phyloP scores from a whole-genome alignment of 1,140 invertebrate genomes.

The Linepithema humile region DNA sequence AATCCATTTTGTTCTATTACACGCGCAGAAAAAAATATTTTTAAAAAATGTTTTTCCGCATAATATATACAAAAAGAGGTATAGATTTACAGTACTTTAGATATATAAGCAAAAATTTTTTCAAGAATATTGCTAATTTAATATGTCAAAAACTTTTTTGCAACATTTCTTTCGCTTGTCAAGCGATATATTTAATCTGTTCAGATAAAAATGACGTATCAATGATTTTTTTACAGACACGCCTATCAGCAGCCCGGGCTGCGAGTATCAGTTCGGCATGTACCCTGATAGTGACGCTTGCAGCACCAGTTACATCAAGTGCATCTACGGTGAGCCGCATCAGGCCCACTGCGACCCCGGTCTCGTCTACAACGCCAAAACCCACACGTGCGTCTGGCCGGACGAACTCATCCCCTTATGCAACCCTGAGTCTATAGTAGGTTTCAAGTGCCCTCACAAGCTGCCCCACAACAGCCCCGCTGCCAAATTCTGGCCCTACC shows the following conservation, averaged over 20 bases:
- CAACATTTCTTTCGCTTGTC: too few relatives aligned
- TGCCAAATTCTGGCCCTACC: conserved; percentile 95
- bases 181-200: too few relatives aligned
- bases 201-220: too few relatives aligned
- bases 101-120: too few relatives aligned
- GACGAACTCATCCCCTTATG: conserved; percentile 94
- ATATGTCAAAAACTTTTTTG: not conserved
- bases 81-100: too few relatives aligned
- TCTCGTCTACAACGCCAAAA: conserved; percentile 94
- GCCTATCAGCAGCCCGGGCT: conserved; percentile 91
- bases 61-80: too few relatives aligned
- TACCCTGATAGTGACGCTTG: conserved; percentile 92
- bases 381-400: conserved; percentile 96
- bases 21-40: not conserved
- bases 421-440: conserved; percentile 93
- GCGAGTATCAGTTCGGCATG: conserved; percentile 95
- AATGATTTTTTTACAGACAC: conserved; percentile 87
- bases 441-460: conserved; percentile 93
- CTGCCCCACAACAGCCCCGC: conserved; percentile 91
- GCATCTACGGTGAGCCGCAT: conserved; percentile 91
- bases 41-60: not conserved
- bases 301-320: conserved; percentile 94
- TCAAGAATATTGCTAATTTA: not conserved
- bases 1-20: not conserved
- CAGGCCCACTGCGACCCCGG: conserved; percentile 93